Evolutionary conservation across 2,113 vertebrate species (phyloP).

Genomic region (Nothobranchius furzeri): DNA sequence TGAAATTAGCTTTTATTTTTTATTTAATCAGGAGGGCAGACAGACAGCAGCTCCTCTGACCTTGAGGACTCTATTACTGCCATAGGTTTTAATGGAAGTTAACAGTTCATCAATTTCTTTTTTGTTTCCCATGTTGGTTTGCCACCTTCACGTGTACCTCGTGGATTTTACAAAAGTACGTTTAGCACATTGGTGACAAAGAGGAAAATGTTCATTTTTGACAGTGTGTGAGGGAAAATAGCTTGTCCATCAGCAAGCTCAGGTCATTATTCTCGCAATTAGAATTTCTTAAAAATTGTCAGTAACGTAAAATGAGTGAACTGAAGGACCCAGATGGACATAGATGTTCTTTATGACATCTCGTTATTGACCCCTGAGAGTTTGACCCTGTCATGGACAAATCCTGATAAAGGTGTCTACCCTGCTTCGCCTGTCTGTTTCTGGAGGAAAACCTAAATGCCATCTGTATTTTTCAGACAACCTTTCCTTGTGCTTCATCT

Average conservation of each 20-base stretch:
- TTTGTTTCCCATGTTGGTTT: not conserved
- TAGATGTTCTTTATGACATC: not conserved
- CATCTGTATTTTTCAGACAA: not conserved
- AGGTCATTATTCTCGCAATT: not conserved
- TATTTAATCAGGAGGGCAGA: slow-evolving; percentile 1
- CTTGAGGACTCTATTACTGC: slow-evolving; percentile 3
- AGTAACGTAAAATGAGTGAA: not conserved
- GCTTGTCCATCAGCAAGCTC: not conserved
- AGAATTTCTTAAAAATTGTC: not conserved
- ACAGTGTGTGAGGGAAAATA: not conserved
- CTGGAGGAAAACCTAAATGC: not conserved
- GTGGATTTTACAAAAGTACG: not conserved
- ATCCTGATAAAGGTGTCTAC: slow-evolving; percentile 6
- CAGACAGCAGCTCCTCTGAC: slow-evolving; percentile 4
- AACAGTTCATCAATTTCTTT: not conserved
- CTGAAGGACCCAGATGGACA: not conserved
- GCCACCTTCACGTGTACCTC: not conserved
- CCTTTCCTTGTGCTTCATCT: not conserved
- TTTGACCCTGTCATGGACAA: not conserved
- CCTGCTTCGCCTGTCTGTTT: not conserved
- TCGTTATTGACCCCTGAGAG: not conserved
- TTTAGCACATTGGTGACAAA: not conserved
- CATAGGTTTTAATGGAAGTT: slow-evolving; percentile 3
- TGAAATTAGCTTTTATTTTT: slow-evolving; percentile 14
- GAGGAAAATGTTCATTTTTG: slow-evolving; percentile 4